Evolutionary conservation across 2,888 invertebrate species (phyloP), one percentile per base, ranked within the genome.

Genomic region (Conus canariensis): DNA sequence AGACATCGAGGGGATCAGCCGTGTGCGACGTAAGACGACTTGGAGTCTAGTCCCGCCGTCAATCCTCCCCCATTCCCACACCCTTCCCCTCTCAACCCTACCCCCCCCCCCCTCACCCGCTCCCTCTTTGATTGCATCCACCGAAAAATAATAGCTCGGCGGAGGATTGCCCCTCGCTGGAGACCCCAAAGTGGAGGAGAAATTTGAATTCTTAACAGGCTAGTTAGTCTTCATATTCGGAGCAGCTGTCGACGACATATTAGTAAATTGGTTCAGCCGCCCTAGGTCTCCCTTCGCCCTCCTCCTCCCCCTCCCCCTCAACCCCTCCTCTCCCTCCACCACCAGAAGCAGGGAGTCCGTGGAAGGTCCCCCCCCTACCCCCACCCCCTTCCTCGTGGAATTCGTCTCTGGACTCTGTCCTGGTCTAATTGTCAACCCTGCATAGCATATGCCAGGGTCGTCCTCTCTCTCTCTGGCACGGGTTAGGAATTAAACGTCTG

Each of bases 221-320:
- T 86, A 86, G 86, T 86, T 86, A 86, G 86, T 86, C 86, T 86
- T 86, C 86, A 86, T 86, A 86, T 86, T 86, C 86, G 14, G 67
- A 19, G 86, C 86, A 86, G 86, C 86, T 86, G 86, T 86, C 86
- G 86, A n/a, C 86, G 64, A 45, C 25, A 59, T 67, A 64, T 64
- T 64, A 45, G 86, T 67, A 86, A 86, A 86, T 86, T 86, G 86
- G 59, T 86, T 86, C 86, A 67, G 86, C 86, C 56, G 86, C 67
- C 86, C 86, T 56, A 64, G 60, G 16, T 70, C 22, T 70, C 70
- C 6, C 16, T 70, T 22, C 6, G 22, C 22, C 70, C 70, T 5
- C 19, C 22, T 5, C 22, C 70, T n/a, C 1, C 70, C 70, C 60
- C 6, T 1, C 5, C 60, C 60, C 60, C 10, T 7, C 60, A 1